These are phyloP conservation scores for Polietes domitor DNA, from an alignment of 2,888 invertebrate species.

Conservation along the genomic window DNA sequence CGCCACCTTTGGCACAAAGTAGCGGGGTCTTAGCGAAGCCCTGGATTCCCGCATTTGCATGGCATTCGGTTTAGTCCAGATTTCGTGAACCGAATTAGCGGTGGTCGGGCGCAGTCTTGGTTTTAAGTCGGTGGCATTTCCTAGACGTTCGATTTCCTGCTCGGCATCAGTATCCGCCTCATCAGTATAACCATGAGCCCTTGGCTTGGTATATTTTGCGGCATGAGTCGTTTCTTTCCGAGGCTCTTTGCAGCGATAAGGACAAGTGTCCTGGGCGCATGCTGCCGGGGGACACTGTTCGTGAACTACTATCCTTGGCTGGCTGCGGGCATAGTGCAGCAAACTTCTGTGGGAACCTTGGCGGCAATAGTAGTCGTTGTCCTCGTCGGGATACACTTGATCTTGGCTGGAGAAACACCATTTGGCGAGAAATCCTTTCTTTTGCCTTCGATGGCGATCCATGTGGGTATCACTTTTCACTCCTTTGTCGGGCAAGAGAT, in stretches of 20 bases:
- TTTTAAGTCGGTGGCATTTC: background rate
- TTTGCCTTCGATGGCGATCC: conserved; percentile 28
- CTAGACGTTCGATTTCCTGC: background rate
- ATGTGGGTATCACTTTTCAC: background rate
- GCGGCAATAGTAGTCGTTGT: background rate
- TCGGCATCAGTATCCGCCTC: background rate
- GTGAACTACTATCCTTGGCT: background rate
- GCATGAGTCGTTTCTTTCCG: background rate
- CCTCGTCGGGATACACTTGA: background rate
- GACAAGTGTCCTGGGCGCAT: background rate
- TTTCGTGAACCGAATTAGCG: background rate
- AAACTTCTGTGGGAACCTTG: background rate
- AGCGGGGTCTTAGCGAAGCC: conserved; percentile 5
- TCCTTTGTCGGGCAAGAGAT: background rate
- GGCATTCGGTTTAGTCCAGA: conserved; percentile 43
- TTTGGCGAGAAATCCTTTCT: background rate
- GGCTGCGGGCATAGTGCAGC: background rate
- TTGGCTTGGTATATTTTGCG: background rate
- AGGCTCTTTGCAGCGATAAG: background rate
- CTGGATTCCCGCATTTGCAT: conserved; percentile 31
- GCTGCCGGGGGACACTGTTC: background rate
- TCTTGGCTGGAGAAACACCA: background rate
- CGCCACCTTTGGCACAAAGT: background rate
- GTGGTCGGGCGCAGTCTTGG: background rate
- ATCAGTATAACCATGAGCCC: background rate